Conservation (phyloP, 2,888 invertebrate species). For the Cistogaster globosa region DNA sequence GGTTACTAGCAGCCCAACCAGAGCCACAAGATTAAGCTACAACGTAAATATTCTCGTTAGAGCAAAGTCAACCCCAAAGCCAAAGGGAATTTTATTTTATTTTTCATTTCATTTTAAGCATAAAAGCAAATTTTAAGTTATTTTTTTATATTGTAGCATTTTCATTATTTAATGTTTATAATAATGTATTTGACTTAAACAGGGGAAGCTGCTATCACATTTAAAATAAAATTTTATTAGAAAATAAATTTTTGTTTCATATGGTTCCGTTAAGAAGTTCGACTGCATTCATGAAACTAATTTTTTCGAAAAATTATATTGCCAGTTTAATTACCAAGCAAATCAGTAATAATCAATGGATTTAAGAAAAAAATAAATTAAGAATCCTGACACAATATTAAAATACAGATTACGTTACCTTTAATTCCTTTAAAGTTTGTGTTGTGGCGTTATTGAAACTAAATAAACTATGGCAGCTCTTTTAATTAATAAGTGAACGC, state of each 20-base stretch:
- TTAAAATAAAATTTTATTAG: background rate
- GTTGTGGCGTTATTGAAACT: background rate
- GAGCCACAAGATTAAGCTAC: constrained; percentile 34
- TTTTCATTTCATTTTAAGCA: constrained; percentile 17
- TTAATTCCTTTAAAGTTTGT: too few species aligned
- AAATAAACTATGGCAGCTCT: constrained; percentile 4
- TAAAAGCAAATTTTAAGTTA: constrained; percentile 23
- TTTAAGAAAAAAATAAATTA: too few species aligned
- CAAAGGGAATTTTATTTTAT: constrained; percentile 44
- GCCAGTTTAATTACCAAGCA: too few species aligned
- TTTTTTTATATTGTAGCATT: background rate
- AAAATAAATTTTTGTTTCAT: too few species aligned
- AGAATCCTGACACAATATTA: too few species aligned
- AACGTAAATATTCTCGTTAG: constrained; percentile 30
- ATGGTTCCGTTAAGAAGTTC: too few species aligned
- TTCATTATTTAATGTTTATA: constrained; percentile 26
- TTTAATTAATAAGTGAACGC: background rate
- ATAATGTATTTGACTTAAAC: background rate
- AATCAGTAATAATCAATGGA: too few species aligned
- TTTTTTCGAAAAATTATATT: too few species aligned
- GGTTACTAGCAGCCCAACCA: constrained; percentile 59
- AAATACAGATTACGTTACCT: too few species aligned
- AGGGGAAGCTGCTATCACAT: background rate
- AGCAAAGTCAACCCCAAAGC: constrained; percentile 48
- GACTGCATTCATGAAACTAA: too few species aligned